phyloP scores from a whole-genome alignment of 2,888 invertebrate genomes.

The Drosophila robusta region DNA sequence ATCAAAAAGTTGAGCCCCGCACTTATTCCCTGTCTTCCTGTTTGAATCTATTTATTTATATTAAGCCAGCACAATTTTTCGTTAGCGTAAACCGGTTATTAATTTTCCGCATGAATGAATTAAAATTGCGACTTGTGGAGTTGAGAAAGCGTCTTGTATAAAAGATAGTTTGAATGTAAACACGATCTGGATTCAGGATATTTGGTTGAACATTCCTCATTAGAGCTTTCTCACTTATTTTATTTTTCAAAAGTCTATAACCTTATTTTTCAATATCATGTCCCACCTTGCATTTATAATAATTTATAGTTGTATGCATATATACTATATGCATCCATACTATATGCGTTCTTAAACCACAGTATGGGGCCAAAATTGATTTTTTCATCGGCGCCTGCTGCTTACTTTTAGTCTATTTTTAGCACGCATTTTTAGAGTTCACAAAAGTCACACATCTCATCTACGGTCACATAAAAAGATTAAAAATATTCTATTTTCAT shows the following conservation, averaged over 20 bases:
- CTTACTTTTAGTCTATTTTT: slow-evolving; percentile 36
- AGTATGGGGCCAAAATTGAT: slow-evolving; percentile 75
- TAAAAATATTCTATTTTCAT: slow-evolving; percentile 75
- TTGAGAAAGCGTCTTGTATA: background rate
- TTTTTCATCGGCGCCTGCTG: slow-evolving; percentile 40
- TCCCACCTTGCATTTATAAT: slow-evolving; percentile 18
- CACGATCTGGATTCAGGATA: too few relatives aligned
- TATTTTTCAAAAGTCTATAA: background rate
- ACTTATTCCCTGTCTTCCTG: too few relatives aligned
- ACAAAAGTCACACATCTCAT: slow-evolving; percentile 44
- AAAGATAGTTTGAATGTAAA: too few relatives aligned
- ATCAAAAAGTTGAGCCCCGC: too few relatives aligned
- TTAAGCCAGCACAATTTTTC: too few relatives aligned
- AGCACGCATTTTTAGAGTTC: slow-evolving; percentile 45
- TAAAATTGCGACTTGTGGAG: too few relatives aligned
- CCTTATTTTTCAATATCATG: background rate
- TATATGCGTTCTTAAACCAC: slow-evolving; percentile 45
- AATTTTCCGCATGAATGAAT: too few relatives aligned
- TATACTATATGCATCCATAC: too few relatives aligned
- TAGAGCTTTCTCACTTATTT: too few relatives aligned
- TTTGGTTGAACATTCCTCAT: too few relatives aligned
- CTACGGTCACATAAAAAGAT: slow-evolving; percentile 50
- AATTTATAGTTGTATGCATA: slow-evolving; percentile 2
- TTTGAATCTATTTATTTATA: too few relatives aligned
- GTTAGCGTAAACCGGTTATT: too few relatives aligned